Base-by-base conservation (phyloP, 2,113 vertebrate genomes). In the Colaptes auratus region DNA sequence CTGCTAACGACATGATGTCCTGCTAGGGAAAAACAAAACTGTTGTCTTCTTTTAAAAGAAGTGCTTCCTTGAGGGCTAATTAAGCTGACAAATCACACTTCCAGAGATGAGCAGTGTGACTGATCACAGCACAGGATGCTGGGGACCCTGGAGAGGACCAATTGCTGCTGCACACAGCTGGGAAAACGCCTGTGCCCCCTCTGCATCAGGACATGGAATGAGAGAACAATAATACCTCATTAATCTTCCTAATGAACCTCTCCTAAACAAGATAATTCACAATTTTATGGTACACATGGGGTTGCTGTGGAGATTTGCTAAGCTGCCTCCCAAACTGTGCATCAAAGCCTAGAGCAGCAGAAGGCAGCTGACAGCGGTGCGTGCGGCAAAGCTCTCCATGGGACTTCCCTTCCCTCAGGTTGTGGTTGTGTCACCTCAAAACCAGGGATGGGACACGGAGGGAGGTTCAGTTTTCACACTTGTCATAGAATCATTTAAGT, bases 61-160 rank as follows among this genome's bases (percentile, higher is more conserved):
- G 91, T 83, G 82, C 82, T 97, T 97, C 95, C 95, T 98, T 96
- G 92, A 95, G 95, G 96, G 92, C 93, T 97, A 97, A 98, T 97
- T 97, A 97, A 91, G 82, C 96, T 96, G 96, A 97, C 92, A 88
- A 97, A 96, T 93, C 90, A 61, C 75, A 27, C 84, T 96, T 82
- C 55, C 53, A 28, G 33, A 91, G 90, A 95, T 33, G n/a, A 76
- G 80, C 46, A 61, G 87, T 93, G 95, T 91, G 88, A 61, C 84
- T 80, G 83, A 91, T 96, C 35, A 7, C 63, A 53, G 25, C 0
- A 17, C 36, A 73, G 93, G 35, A 91, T 55, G 83, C 80, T 13
- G 77, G 58, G 69, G 44, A 59, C 94, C 82, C 92, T 74, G 58
- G 88, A 66, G 95, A 82, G 60, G 63, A 83, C 55, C 50, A 55